Base-by-base conservation (phyloP, 2,888 invertebrate genomes). In the Scaptomyza flava region DNA sequence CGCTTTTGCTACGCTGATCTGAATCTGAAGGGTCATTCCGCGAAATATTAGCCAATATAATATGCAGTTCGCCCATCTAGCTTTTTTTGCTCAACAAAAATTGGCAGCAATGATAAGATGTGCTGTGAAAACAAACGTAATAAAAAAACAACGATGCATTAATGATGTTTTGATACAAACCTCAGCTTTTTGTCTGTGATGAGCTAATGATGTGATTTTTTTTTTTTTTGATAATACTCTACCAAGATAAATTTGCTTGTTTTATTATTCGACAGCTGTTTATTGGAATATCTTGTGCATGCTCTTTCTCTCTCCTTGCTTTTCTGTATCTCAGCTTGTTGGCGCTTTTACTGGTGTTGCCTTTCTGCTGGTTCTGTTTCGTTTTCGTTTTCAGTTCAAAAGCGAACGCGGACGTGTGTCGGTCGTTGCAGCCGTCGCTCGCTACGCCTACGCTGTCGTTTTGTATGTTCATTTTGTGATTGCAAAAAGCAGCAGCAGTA, bases 381-480 rank as follows among this genome's bases (percentile, higher is more conserved):
- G 52, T 69, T 69, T 60, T 69, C 69, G 54, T 63, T 63, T 63
- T 77, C 54, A 77, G 75, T 81, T 70, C 48, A 68, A 63, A 65
- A 68, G 81, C 66, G 66, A 72, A 77, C 77, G 83, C 72, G 72
- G 57, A 77, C 73, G 73, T 74, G 73, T 71, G 73, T 76, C 77
- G 73, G 73, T 74, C 76, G 77, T 56, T 61, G 62, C 42, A 71
- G 73, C 73, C 66, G 73, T 63, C 77, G 77, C 72, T 79, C 66
- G 77, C 72, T 62, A 69, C 64, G 69, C 69, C 60, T 67, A 59
- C 62, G 83, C 66, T 64, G 48, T 68, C 61, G 77, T 77, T 73
- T 60, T 51, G 65, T 77, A 50, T 77, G 69, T 80, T 57, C 62
- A 68, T 79, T 72, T 74, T 80, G 56, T 72, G 81, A 84, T 80